Percentiles rank a stretch among this genome's conserved stretches.
Evolutionary conservation across 1,140 invertebrate genomes (phyloP).

Genomic region (Tribolium castaneum): DNA sequence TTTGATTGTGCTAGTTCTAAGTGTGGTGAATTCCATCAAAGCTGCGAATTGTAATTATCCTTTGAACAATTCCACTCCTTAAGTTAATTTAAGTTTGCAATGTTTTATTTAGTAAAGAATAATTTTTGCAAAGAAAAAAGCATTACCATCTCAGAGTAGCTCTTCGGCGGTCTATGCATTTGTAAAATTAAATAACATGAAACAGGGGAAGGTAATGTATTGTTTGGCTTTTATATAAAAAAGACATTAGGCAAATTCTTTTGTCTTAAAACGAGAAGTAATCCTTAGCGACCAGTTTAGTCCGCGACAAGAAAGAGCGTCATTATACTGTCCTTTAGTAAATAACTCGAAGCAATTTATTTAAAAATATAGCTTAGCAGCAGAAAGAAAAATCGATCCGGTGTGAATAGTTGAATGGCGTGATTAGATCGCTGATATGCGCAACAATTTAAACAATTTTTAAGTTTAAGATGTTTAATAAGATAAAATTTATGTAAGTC

Average conservation of each 20-base stretch:
- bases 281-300: slow-evolving; percentile 33
- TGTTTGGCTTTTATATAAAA: slow-evolving; percentile 33
- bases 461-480: slow-evolving; percentile 25
- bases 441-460: slow-evolving; percentile 32
- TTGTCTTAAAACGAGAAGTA: slow-evolving; percentile 38
- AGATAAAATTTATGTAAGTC: slow-evolving; percentile 25
- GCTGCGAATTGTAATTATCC: background rate
- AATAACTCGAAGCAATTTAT: slow-evolving; percentile 33
- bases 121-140: slow-evolving; percentile 5
- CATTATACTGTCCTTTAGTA: slow-evolving; percentile 27
- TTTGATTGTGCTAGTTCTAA: background rate
- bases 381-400: background rate
- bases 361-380: slow-evolving; percentile 4
- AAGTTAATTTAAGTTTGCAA: slow-evolving; percentile 13
- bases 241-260: slow-evolving; percentile 42
- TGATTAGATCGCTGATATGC: slow-evolving; percentile 18
- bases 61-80: background rate
- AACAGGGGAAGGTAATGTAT: slow-evolving; percentile 5
- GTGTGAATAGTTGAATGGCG: slow-evolving; percentile 6
- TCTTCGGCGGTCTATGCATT: slow-evolving; percentile 22
- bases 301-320: slow-evolving; percentile 18
- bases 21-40: background rate
- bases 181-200: slow-evolving; percentile 30
- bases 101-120: slow-evolving; percentile 2
- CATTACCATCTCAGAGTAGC: slow-evolving; percentile 1